These are phyloP conservation scores for Axis porcinus DNA, from an alignment of 2,113 vertebrate species.

Conservation along the genomic window DNA sequence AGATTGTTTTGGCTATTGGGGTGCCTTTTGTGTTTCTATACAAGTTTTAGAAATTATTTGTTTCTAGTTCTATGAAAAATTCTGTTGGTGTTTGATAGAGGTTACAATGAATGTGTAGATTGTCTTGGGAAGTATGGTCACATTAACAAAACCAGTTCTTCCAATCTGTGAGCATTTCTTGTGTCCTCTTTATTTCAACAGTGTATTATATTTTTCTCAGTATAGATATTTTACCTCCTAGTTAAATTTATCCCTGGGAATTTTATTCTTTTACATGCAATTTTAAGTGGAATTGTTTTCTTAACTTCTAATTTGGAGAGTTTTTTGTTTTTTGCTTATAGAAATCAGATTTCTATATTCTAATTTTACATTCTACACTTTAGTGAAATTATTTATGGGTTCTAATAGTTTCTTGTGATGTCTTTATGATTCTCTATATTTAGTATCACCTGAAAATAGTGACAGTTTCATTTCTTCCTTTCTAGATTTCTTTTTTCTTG, in stretches of 20 bases:
- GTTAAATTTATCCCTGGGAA: neutral
- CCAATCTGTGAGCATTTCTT: neutral
- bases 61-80: neutral
- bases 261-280: neutral
- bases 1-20: neutral
- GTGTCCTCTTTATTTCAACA: neutral
- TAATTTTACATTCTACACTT: neutral
- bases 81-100: neutral
- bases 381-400: neutral
- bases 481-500: neutral
- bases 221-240: neutral
- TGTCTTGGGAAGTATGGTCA: neutral
- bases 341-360: neutral
- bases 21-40: neutral
- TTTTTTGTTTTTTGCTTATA: neutral
- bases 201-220: neutral
- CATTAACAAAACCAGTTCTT: neutral
- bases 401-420: neutral
- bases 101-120: neutral
- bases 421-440: neutral
- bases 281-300: neutral
- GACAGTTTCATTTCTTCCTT: neutral
- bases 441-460: neutral
- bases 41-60: neutral
- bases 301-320: neutral